These are phyloP conservation scores for Ectemnius continuus DNA, from an alignment of 2,888 invertebrate species.

Conservation along the genomic window DNA sequence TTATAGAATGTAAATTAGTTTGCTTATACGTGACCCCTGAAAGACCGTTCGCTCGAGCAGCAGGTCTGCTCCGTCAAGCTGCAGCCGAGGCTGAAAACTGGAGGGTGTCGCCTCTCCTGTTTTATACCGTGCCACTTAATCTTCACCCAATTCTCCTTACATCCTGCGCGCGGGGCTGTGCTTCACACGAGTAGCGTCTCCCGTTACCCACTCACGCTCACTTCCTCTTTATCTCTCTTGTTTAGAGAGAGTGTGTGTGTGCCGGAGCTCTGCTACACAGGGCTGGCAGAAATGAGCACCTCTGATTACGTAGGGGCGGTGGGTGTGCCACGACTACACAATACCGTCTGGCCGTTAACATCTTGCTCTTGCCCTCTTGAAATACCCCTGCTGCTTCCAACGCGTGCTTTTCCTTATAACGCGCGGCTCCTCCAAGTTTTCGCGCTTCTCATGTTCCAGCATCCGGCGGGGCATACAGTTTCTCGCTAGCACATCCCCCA, in stretches of 20 bases:
- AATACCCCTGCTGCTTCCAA: slow-evolving; percentile 62
- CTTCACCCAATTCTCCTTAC: too few relatives aligned
- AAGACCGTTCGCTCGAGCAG: too few relatives aligned
- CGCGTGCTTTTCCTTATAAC: slow-evolving; percentile 29
- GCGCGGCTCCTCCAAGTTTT: slow-evolving; percentile 17
- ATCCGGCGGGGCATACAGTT: too few relatives aligned
- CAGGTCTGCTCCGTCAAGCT: too few relatives aligned
- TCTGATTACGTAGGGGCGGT: slow-evolving; percentile 55
- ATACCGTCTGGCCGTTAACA: slow-evolving; percentile 68
- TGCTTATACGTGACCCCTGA: neutral
- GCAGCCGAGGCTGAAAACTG: too few relatives aligned
- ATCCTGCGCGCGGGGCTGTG: too few relatives aligned
- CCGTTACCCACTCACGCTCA: too few relatives aligned
- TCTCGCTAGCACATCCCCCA: too few relatives aligned
- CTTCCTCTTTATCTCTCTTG: too few relatives aligned
- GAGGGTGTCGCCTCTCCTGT: too few relatives aligned
- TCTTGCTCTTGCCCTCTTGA: slow-evolving; percentile 58
- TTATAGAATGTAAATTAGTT: slow-evolving; percentile 8
- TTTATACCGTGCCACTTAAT: too few relatives aligned
- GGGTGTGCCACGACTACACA: slow-evolving; percentile 61
- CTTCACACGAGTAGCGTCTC: too few relatives aligned
- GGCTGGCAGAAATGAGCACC: slow-evolving; percentile 44
- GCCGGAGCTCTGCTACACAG: neutral
- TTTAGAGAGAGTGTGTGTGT: slow-evolving; percentile 16
- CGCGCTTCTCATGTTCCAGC: slow-evolving; percentile 9